phyloP scores from a whole-genome alignment of 2,797 vertebrate species.

The Galago senegalensis region DNA sequence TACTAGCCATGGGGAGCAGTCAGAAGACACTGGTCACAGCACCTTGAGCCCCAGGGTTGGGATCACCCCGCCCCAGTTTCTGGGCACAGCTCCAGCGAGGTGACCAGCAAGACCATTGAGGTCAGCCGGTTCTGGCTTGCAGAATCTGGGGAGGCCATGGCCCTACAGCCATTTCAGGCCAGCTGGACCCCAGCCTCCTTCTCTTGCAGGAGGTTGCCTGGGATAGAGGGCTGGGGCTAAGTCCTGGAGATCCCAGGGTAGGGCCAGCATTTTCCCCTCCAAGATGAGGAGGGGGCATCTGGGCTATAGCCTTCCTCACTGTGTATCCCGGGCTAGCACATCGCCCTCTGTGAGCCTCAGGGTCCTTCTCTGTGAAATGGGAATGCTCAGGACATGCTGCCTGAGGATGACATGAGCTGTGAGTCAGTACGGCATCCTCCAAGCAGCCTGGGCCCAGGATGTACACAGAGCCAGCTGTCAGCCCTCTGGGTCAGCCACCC shows the following conservation, averaged over 20 bases:
- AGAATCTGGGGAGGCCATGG: background rate
- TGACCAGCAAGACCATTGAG: rapidly evolving
- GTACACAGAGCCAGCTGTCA: background rate
- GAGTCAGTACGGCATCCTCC: no score
- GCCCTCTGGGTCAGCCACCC: no score
- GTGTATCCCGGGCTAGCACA: background rate
- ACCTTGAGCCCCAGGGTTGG: rapidly evolving
- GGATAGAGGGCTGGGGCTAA: background rate
- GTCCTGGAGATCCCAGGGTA: no score
- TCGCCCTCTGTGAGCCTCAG: background rate
- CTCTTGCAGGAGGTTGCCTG: background rate
- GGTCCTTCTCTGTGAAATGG: background rate
- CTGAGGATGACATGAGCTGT: background rate
- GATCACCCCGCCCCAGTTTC: background rate
- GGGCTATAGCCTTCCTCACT: rapidly evolving
- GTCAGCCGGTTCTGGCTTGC: background rate
- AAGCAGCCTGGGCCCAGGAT: no score
- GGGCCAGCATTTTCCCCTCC: background rate
- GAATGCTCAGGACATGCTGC: background rate
- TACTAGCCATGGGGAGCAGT: no score
- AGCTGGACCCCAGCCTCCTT: background rate
- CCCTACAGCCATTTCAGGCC: no score
- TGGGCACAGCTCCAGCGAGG: background rate
- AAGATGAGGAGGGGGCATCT: rapidly evolving
- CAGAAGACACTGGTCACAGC: background rate